Conservation (phyloP, 37 sponge, comb jelly and placozoan genomes). For the Hormiphora californensis region DNA sequence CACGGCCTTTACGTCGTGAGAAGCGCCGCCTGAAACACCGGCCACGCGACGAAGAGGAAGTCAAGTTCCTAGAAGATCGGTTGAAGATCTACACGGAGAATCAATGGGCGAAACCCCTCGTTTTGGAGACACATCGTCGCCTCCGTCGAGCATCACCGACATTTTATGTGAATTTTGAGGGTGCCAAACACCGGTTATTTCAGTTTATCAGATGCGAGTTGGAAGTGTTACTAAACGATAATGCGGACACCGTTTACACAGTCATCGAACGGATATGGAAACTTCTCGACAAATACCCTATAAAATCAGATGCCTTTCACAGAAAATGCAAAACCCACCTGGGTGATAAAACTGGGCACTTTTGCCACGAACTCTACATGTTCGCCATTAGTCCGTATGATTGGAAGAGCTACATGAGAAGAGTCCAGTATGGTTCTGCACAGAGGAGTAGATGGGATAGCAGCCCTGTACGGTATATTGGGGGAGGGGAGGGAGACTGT, state of each 20-base stretch:
- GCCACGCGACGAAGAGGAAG: neutral
- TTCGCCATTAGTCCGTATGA: slow-evolving; percentile 18
- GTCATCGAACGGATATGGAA: slow-evolving; percentile 13
- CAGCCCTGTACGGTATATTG: slow-evolving; percentile 29
- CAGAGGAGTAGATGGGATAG: neutral
- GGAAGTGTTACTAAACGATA: slow-evolving; percentile 15
- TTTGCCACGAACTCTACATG: slow-evolving; percentile 47
- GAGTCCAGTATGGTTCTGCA: neutral
- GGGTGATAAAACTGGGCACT: slow-evolving; percentile 17
- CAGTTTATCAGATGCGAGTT: neutral
- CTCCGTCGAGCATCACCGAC: neutral
- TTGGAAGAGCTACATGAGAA: slow-evolving; percentile 26
- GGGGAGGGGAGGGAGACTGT: neutral
- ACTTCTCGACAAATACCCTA: slow-evolving; percentile 38
- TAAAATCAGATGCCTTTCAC: slow-evolving; percentile 19
- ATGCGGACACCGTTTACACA: neutral
- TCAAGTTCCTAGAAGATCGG: neutral
- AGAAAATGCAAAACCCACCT: neutral
- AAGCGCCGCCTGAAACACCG: neutral
- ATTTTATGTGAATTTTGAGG: neutral
- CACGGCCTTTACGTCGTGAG: too few relatives aligned
- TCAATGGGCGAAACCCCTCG: neutral
- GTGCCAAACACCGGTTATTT: slow-evolving; percentile 27
- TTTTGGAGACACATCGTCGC: neutral
- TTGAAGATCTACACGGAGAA: slow-evolving; percentile 6